Conservation (phyloP, 2,797 vertebrate genomes). For the Pampus argenteus region DNA sequence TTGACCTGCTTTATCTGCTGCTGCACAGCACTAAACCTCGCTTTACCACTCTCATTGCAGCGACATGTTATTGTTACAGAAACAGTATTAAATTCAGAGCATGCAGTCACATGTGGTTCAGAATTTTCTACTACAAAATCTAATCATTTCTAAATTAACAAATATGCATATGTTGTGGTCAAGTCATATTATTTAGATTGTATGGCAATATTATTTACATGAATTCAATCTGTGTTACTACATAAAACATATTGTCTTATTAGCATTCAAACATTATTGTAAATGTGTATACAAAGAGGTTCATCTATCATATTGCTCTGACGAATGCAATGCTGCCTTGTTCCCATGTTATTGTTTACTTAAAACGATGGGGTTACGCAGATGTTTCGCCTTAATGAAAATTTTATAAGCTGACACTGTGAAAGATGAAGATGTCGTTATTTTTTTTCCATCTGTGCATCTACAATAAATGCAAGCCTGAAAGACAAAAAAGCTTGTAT, state of each 20-base stretch:
- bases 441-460: conserved; percentile 8
- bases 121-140: conserved; percentile 10
- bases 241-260: conserved; percentile 40
- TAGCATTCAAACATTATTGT: conserved; percentile 48
- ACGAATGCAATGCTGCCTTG: conserved; percentile 49
- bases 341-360: conserved; percentile 59
- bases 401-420: conserved; percentile 46
- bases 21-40: neutral
- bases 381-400: conserved; percentile 58
- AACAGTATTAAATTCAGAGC: conserved; percentile 31
- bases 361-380: conserved; percentile 63
- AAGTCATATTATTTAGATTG: conserved; percentile 14
- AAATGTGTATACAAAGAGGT: conserved; percentile 37
- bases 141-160: conserved; percentile 15
- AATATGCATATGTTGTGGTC: conserved; percentile 18
- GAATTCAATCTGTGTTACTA: conserved; percentile 1
- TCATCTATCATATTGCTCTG: conserved; percentile 67
- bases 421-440: conserved; percentile 47
- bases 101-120: neutral
- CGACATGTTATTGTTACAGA: conserved; percentile 1
- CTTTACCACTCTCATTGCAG: conserved; percentile 2
- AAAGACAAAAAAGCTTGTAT: conserved; percentile 5
- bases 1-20: conserved; percentile 41
- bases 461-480: neutral
- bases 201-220: conserved; percentile 21